phyloP scores from a whole-genome alignment of 2,113 vertebrate genomes.

The Ranitomeya imitator region DNA sequence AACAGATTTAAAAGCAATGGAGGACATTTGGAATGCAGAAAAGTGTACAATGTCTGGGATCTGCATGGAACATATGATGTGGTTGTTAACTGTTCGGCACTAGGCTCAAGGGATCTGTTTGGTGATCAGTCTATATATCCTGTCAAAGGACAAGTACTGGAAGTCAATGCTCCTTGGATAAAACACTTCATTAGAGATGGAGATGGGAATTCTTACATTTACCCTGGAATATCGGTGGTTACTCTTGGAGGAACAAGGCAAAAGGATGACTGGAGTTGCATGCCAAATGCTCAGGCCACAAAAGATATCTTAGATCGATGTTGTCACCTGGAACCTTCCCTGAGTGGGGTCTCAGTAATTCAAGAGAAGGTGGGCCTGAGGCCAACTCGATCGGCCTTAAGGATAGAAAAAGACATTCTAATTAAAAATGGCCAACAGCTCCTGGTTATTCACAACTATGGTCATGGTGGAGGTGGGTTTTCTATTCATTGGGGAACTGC shows the following conservation, averaged over 20 bases:
- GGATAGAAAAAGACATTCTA: conserved; percentile 79
- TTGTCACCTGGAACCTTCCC: conserved; percentile 80
- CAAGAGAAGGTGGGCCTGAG: conserved; percentile 82
- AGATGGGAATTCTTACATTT: conserved; percentile 83
- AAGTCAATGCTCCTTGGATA: conserved; percentile 87
- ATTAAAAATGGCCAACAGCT: conserved; percentile 64
- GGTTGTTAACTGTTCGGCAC: conserved; percentile 86
- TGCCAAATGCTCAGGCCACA: conserved; percentile 69
- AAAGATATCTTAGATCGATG: conserved; percentile 80
- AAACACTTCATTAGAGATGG: conserved; percentile 84
- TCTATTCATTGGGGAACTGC: conserved; percentile 85
- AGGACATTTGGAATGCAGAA: conserved; percentile 69
- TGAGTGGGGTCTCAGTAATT: conserved; percentile 68
- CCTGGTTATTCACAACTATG: conserved; percentile 88
- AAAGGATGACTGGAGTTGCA: conserved; percentile 74
- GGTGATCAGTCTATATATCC: conserved; percentile 76
- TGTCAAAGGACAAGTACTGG: conserved; percentile 84
- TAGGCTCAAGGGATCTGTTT: conserved; percentile 77
- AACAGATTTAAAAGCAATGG: conserved; percentile 78
- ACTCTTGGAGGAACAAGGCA: conserved; percentile 87
- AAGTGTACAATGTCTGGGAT: conserved; percentile 78
- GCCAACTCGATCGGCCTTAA: conserved; percentile 73
- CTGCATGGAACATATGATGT: conserved; percentile 76
- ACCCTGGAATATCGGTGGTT: conserved; percentile 76
- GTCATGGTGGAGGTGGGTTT: conserved; percentile 84